A percentile compares a stretch with the other conserved stretches of the same genome.
phyloP scores from a whole-genome alignment of 2,113 vertebrate genomes.

The Blennius ocellaris region DNA sequence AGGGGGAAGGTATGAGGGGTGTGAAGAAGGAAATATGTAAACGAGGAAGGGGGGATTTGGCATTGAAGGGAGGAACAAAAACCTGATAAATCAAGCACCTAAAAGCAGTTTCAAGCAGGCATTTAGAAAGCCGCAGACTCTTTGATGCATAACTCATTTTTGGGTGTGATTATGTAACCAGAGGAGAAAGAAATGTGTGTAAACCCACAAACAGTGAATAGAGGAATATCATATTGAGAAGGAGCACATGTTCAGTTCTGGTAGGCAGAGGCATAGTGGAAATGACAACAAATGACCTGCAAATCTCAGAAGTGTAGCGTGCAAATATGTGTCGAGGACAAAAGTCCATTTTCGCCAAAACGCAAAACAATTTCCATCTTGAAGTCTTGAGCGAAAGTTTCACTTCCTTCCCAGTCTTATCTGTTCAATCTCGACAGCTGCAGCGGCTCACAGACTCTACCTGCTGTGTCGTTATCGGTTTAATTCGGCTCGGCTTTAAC shows the following conservation, averaged over 20 bases:
- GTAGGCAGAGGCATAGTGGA: too few species aligned
- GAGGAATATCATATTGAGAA: too few species aligned
- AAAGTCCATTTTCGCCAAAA: too few species aligned
- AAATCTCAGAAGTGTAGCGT: too few species aligned
- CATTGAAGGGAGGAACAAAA: not conserved
- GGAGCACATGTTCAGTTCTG: too few species aligned
- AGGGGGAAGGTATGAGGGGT: not conserved
- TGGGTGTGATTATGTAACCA: not conserved
- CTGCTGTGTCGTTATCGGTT: not conserved
- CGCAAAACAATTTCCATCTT: too few species aligned
- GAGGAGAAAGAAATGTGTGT: not conserved
- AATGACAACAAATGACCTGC: too few species aligned
- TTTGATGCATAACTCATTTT: not conserved
- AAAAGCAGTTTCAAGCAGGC: not conserved
- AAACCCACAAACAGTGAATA: too few species aligned
- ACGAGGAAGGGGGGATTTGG: not conserved
- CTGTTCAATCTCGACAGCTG: not conserved
- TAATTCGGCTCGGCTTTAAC: not conserved
- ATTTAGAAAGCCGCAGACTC: constrained; percentile 1
- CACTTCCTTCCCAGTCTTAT: not conserved
- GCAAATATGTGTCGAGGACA: too few species aligned
- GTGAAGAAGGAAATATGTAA: not conserved
- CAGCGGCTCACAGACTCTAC: not conserved
- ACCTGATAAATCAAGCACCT: not conserved
- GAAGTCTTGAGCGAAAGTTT: too few species aligned